Evolutionary conservation across 2,888 invertebrate genomes (phyloP), one percentile per base, ranked within the genome.

Genomic region (Drosophila percnosoma): DNA sequence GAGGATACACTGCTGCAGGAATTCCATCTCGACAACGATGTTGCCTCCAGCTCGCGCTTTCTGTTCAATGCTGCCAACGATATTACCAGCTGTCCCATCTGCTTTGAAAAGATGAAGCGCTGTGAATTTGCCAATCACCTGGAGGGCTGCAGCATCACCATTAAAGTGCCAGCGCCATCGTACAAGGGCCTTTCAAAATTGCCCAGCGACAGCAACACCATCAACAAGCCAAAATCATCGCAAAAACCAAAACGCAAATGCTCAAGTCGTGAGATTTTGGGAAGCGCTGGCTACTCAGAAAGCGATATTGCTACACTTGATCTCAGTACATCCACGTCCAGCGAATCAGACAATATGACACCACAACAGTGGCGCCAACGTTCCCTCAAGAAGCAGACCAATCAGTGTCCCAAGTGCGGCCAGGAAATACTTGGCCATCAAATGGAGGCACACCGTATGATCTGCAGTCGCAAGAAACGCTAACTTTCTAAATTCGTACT

Each of bases 81-180:
- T 52, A 93, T 93, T 7, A 90, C 92, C 15, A 83, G 78, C 0
- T 93, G 93, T 65, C 93, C 93, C 1, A 90, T 93, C 29, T 93
- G 93, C 61, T 87, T 92, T 38, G 90, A 87, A 18, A 91, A 91
- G 49, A 81, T 93, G 80, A 87, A 82, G 33, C 92, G 93, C 7
- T 75, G 80, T 4, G 72, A 88, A 15, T 85, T 93, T 33, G 70
- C 82, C 0, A 91, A 91, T 15, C 93, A 93, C 65, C 75, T 93
- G 34, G 91, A 93, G 21, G 93, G 93, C 13, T 93, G 93, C 73
- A 89, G 91, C 18, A 91, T 93, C 31, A 75, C 84, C 2, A 70
- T 84, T 4, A 87, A 85, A 58, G 78, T 92, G 21, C 57, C 73
- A 58, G 82, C 89, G 3, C 87, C 87, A 0, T 76, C 69, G 10